phyloP scores from a whole-genome alignment of 2,888 invertebrate species.

The Pseudococcus jackbeardsleyi region DNA sequence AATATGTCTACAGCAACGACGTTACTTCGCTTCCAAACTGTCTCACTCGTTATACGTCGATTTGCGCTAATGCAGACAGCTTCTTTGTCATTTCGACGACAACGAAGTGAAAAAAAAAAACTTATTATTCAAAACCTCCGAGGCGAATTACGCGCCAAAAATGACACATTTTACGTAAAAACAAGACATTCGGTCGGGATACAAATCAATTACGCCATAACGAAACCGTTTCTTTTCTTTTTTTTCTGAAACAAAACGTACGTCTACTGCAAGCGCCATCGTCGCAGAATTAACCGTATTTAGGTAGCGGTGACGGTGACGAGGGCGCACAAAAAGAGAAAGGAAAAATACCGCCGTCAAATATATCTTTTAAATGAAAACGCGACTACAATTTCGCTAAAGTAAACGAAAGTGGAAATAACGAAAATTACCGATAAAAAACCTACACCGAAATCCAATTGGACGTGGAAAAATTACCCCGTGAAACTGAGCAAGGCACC shows the following conservation, averaged over 20 bases:
- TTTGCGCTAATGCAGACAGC: not conserved
- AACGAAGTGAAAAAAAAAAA: not conserved
- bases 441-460: constrained; percentile 33
- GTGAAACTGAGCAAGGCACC: not conserved
- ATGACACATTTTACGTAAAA: not conserved
- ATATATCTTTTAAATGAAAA: constrained; percentile 24
- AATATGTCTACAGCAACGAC: not conserved
- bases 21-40: not conserved
- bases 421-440: constrained; percentile 29
- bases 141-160: not conserved
- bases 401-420: constrained; percentile 28
- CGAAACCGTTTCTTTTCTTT: not conserved
- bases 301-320: not conserved
- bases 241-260: not conserved
- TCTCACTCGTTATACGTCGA: not conserved
- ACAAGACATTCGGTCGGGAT: not conserved
- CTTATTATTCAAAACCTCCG: not conserved
- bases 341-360: not conserved
- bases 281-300: not conserved
- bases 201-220: not conserved
- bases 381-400: constrained; percentile 18
- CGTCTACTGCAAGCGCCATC: not conserved
- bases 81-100: not conserved
- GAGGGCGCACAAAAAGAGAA: not conserved
- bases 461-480: constrained; percentile 27